Conservation (phyloP, 1,140 invertebrate genomes). For the Argopecten irradians region DNA sequence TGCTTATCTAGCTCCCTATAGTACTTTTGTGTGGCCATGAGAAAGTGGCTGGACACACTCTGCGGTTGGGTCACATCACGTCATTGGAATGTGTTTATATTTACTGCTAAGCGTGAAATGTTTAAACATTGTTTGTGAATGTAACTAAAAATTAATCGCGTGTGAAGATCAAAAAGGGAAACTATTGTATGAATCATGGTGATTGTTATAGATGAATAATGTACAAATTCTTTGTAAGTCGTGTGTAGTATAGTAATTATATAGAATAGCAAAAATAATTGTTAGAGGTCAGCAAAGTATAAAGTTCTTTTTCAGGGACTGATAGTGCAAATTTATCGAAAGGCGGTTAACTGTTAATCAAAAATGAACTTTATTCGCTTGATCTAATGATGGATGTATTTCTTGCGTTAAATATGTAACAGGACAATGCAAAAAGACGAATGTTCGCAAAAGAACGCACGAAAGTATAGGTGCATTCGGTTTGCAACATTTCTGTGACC, state of each 20-base stretch:
- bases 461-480: too few relatives aligned
- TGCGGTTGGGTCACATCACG: neutral
- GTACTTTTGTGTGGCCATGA: neutral
- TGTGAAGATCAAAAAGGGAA: neutral
- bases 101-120: neutral
- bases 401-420: too few relatives aligned
- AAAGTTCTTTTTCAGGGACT: too few relatives aligned
- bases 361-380: too few relatives aligned
- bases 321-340: too few relatives aligned
- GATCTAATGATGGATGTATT: too few relatives aligned
- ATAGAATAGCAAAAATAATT: too few relatives aligned
- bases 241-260: too few relatives aligned
- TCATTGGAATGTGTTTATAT: neutral
- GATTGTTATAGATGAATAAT: neutral
- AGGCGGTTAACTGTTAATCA: too few relatives aligned
- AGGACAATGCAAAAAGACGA: too few relatives aligned
- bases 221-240: neutral
- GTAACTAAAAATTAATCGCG: neutral
- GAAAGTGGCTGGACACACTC: neutral
- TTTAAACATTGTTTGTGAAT: constrained; percentile 10
- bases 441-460: too few relatives aligned
- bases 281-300: too few relatives aligned
- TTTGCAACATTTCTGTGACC: neutral
- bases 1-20: neutral
- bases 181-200: neutral